Evolutionary conservation across 2,888 invertebrate genomes (phyloP).

Genomic region (Trypoxylon attenuatum): DNA sequence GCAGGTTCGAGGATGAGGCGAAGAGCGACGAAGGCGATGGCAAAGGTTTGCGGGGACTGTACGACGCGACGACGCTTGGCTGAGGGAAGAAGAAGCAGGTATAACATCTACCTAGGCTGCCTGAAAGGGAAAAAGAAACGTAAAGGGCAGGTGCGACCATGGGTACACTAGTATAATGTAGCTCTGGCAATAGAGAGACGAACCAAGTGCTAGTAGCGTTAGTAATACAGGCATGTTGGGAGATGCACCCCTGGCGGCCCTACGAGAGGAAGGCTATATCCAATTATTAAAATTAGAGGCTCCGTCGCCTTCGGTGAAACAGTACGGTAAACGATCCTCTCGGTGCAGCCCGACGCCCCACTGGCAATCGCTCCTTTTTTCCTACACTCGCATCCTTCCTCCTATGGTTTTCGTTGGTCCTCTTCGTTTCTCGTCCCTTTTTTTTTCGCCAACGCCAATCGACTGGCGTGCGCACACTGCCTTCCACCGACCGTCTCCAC

Average conservation of each 20-base stretch:
- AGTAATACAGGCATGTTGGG: background rate
- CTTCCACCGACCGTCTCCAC: background rate
- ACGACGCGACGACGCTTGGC: no score
- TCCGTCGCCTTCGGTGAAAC: constrained; percentile 69
- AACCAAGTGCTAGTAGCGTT: background rate
- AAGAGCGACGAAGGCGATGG: background rate
- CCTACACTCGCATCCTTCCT: background rate
- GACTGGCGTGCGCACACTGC: background rate
- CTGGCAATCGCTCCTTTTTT: background rate
- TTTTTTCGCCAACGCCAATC: background rate
- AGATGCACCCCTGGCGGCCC: constrained; percentile 42
- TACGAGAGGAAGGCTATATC: constrained; percentile 58
- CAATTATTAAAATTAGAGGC: constrained; percentile 74
- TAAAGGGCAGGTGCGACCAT: constrained; percentile 71
- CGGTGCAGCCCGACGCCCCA: constrained; percentile 23
- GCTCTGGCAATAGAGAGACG: constrained; percentile 10
- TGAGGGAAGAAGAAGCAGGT: constrained; percentile 32
- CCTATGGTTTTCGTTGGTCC: constrained; percentile 1
- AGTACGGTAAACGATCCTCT: constrained; percentile 47
- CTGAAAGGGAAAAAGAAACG: constrained; percentile 59
- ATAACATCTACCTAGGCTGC: constrained; percentile 47
- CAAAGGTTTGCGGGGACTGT: constrained; percentile 38
- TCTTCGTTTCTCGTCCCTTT: background rate
- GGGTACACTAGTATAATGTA: constrained; percentile 28
- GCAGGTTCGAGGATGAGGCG: background rate